A percentile compares a stretch with the other conserved stretches of the same genome.
phyloP scores from a whole-genome alignment of 2,888 invertebrate species.

The Argyresthia albistria region DNA sequence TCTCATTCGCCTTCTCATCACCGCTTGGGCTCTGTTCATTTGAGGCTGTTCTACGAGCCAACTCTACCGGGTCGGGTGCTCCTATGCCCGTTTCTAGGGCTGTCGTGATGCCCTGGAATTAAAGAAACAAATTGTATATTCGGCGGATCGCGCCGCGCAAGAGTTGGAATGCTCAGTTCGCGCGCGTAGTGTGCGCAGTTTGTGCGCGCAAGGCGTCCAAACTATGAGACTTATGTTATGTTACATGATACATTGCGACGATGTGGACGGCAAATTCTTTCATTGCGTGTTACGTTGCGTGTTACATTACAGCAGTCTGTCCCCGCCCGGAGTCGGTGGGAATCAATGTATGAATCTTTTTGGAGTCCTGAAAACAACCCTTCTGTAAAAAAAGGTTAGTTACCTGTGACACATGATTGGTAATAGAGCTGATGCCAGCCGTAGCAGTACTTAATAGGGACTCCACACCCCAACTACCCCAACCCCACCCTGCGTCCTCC shows the following conservation, averaged over 20 bases:
- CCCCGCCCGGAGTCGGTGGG: no score
- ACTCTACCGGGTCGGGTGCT: constrained; percentile 85
- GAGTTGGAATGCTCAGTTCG: no score
- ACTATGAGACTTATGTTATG: no score
- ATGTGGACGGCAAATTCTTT: no score
- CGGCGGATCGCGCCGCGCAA: no score
- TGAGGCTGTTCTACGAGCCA: constrained; percentile 67
- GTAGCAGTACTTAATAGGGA: constrained; percentile 83
- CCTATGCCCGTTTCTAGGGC: constrained; percentile 88
- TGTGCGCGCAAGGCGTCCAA: no score
- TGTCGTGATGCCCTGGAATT: constrained; percentile 78
- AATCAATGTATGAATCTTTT: no score
- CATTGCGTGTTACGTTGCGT: no score
- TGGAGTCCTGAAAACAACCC: no score
- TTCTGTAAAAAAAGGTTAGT: not conserved
- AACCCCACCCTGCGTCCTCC: constrained; percentile 76
- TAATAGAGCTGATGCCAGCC: constrained; percentile 82
- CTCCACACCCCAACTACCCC: constrained; percentile 82
- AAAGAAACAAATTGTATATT: not conserved
- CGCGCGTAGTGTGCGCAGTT: no score
- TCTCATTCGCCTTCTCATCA: constrained; percentile 13
- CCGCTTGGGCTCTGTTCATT: constrained; percentile 23
- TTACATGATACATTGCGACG: no score
- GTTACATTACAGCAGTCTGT: no score
- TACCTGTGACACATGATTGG: constrained; percentile 81